phyloP scores from a whole-genome alignment of 2,113 vertebrate genomes.

The Diphyllodes magnificus region DNA sequence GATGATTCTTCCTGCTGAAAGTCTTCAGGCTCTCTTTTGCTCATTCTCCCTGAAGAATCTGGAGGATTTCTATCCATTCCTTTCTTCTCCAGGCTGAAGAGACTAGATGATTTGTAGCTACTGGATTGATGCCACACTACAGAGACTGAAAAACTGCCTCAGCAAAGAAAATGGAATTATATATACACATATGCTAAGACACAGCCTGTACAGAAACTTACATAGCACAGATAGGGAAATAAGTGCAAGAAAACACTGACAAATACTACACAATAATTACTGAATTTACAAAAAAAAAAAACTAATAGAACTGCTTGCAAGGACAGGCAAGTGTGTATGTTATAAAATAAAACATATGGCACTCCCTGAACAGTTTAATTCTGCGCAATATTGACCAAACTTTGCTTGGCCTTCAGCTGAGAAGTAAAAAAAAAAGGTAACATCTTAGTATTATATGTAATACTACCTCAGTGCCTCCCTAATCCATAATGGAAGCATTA shows the following conservation, averaged over 20 bases:
- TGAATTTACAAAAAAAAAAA: not conserved
- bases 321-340: not conserved
- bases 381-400: not conserved
- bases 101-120: not conserved
- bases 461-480: not conserved
- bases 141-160: not conserved
- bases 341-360: not conserved
- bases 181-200: not conserved
- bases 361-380: not conserved
- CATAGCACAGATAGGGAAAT: not conserved
- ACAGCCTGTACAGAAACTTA: not conserved
- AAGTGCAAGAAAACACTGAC: not conserved
- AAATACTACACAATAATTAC: not conserved
- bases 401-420: constrained; percentile 9
- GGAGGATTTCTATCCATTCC: not conserved
- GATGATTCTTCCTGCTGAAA: not conserved
- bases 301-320: not conserved
- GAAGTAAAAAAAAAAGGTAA: not conserved
- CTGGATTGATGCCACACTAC: not conserved
- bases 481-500: constrained; percentile 22
- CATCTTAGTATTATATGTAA: not conserved
- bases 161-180: not conserved
- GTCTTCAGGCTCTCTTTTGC: not conserved
- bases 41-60: not conserved
- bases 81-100: not conserved